These are phyloP conservation scores for Anser cygnoides DNA, from an alignment of 2,113 vertebrate genomes.

Conservation along the genomic window DNA sequence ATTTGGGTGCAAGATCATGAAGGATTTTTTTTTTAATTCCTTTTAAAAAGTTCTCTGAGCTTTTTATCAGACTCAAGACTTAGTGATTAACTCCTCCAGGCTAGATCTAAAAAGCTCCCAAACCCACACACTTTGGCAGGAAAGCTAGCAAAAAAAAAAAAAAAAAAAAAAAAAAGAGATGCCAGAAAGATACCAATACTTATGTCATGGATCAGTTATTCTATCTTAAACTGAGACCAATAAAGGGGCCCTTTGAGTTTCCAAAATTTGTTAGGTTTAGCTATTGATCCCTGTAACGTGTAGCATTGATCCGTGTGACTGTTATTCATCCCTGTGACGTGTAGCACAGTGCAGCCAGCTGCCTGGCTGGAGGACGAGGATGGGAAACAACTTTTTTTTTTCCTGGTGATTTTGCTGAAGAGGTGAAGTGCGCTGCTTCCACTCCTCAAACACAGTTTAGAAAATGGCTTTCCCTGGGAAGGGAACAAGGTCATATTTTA, in stretches of 20 bases:
- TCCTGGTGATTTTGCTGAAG: not conserved
- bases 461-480: not conserved
- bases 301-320: too few species aligned
- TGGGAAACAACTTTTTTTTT: not conserved
- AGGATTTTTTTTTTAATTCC: constrained; percentile 40
- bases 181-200: constrained; percentile 19
- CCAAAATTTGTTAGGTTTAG: constrained; percentile 18
- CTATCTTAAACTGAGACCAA: not conserved
- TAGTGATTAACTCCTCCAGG: not conserved
- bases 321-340: too few species aligned
- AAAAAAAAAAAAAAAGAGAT: not conserved
- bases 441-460: not conserved
- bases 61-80: constrained; percentile 26
- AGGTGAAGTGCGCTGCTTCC: not conserved
- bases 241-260: not conserved
- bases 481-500: not conserved
- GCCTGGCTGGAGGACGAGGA: not conserved
- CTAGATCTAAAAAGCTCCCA: constrained; percentile 31
- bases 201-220: not conserved
- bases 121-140: not conserved
- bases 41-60: not conserved
- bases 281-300: not conserved
- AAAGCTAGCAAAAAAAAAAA: not conserved
- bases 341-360: not conserved
- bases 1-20: constrained; percentile 20